Conservation (phyloP, 1,140 invertebrate species). For the Parasteatoda tepidariorum region DNA sequence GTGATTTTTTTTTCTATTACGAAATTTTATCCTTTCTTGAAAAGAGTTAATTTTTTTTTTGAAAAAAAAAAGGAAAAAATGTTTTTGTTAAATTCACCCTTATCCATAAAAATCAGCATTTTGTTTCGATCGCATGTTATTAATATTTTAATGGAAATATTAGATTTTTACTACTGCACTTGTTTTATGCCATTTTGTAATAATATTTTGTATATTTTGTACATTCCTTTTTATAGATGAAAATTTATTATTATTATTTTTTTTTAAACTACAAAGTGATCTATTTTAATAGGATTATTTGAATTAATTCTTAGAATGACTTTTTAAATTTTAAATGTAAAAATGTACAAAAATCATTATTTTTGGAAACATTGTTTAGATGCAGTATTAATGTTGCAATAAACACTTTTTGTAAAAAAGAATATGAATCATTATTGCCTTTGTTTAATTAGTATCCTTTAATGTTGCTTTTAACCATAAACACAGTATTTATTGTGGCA, state of each 20-base stretch:
- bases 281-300: neutral
- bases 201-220: conserved; percentile 43
- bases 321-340: conserved; percentile 27
- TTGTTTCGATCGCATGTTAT: conserved; percentile 6
- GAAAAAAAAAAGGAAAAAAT: no score
- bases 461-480: no score
- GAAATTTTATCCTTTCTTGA: no score
- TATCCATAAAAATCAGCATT: no score
- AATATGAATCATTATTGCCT: neutral
- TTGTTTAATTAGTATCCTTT: neutral
- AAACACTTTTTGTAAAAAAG: conserved; percentile 44
- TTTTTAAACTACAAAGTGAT: conserved; percentile 2
- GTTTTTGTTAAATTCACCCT: no score
- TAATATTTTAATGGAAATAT: conserved; percentile 18
- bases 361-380: conserved; percentile 41
- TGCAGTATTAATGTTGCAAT: conserved; percentile 55
- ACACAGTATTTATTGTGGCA: no score
- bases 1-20: conserved; percentile 19
- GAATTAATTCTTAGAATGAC: neutral
- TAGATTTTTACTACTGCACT: conserved; percentile 17
- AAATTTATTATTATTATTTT: conserved; percentile 4
- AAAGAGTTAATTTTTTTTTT: no score
- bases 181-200: conserved; percentile 26
- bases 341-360: conserved; percentile 50
- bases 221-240: conserved; percentile 42